Percentiles rank a stretch among this genome's conserved stretches.
These are phyloP conservation scores for Aphelinus certus DNA, from an alignment of 1,140 invertebrate species.

Conservation along the genomic window DNA sequence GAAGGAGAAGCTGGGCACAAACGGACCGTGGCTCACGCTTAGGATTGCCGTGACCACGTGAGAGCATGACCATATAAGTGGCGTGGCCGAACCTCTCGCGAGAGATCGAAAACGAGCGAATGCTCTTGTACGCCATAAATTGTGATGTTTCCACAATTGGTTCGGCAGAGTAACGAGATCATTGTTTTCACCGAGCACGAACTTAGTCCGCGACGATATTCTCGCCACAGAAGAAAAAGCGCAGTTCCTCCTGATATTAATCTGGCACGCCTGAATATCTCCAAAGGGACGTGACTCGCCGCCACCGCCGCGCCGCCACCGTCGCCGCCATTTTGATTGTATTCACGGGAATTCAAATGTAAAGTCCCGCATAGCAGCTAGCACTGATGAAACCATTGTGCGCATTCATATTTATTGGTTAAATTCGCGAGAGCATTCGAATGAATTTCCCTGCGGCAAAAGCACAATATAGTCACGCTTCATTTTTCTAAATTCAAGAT, in stretches of 20 bases:
- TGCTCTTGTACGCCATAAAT: constrained; percentile 52
- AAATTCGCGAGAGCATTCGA: too few species aligned
- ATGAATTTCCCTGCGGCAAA: too few species aligned
- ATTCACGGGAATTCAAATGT: too few species aligned
- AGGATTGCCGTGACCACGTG: neutral
- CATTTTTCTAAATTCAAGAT: too few species aligned
- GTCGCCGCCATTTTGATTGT: too few species aligned
- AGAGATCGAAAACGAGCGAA: constrained; percentile 45
- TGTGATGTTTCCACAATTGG: constrained; percentile 51
- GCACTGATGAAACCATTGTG: too few species aligned
- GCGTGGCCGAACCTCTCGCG: constrained; percentile 9
- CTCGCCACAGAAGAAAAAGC: constrained; percentile 21
- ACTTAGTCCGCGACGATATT: constrained; percentile 5
- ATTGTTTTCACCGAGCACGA: constrained; percentile 50
- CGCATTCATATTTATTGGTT: too few species aligned
- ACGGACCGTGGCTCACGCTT: neutral
- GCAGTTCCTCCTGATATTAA: constrained; percentile 15
- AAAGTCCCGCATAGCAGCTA: too few species aligned
- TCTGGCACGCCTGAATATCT: too few species aligned
- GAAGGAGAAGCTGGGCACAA: constrained; percentile 19
- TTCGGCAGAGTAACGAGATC: constrained; percentile 57
- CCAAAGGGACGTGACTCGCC: too few species aligned
- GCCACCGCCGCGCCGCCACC: too few species aligned
- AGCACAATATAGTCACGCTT: too few species aligned
- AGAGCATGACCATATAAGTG: constrained; percentile 26